phyloP scores from a whole-genome alignment of 2,888 invertebrate species.

The Ophion slaviceki region DNA sequence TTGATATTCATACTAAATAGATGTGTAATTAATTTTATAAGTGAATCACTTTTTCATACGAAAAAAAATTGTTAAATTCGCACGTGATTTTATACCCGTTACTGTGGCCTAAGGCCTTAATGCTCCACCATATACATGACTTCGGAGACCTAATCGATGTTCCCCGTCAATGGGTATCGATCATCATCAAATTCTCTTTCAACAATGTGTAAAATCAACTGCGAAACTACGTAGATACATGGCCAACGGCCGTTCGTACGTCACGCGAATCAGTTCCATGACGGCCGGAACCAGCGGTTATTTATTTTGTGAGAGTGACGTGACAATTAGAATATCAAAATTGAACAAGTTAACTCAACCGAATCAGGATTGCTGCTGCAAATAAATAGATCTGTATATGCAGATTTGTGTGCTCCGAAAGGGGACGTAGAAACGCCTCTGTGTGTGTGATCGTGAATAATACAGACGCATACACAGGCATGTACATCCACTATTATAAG shows the following conservation, averaged over 20 bases:
- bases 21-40: too few species aligned
- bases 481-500: not conserved
- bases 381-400: conserved; percentile 5
- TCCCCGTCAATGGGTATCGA: too few species aligned
- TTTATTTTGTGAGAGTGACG: conserved; percentile 45
- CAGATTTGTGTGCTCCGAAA: not conserved
- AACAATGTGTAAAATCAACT: not conserved
- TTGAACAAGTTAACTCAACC: conserved; percentile 46
- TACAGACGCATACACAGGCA: not conserved
- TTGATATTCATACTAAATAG: too few species aligned
- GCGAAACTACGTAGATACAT: not conserved
- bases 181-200: not conserved
- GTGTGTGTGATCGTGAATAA: not conserved
- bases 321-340: conserved; percentile 46
- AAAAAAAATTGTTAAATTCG: too few species aligned
- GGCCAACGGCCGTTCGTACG: not conserved
- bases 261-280: not conserved
- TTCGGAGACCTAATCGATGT: too few species aligned
- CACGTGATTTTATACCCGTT: too few species aligned
- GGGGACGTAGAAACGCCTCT: not conserved
- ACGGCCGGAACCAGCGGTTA: conserved; percentile 9
- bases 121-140: too few species aligned
- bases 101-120: too few species aligned
- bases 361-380: conserved; percentile 21
- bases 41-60: too few species aligned